Conservation (phyloP, 1,140 invertebrate genomes). For the Formica exsecta region DNA sequence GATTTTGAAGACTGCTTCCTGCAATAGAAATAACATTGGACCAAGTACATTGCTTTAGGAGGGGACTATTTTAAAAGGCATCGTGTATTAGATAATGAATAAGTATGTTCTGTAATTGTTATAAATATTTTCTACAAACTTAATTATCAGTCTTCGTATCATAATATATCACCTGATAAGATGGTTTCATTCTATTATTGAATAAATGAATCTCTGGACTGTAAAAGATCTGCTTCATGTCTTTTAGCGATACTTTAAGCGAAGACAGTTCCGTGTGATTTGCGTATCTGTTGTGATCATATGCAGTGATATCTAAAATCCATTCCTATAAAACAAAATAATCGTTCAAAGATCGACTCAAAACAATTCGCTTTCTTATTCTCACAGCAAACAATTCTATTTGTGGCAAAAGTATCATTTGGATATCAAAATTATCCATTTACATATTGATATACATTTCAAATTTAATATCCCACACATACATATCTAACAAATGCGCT, state of each 20-base stretch:
- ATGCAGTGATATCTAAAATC: slow-evolving; percentile 81
- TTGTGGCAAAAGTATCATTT: background rate
- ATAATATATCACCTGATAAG: slow-evolving; percentile 77
- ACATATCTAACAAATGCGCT: background rate
- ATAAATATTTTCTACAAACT: too few relatives aligned
- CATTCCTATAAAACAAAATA: slow-evolving; percentile 81
- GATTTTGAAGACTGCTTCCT: too few relatives aligned
- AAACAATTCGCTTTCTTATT: background rate
- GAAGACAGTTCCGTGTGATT: slow-evolving; percentile 85
- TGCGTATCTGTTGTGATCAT: slow-evolving; percentile 84
- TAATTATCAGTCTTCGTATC: too few relatives aligned
- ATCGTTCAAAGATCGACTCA: background rate
- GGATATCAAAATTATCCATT: background rate
- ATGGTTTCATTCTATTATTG: slow-evolving; percentile 84
- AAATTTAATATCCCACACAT: background rate
- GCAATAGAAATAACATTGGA: too few relatives aligned
- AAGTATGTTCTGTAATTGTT: too few relatives aligned
- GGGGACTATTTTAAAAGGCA: too few relatives aligned
- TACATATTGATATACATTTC: background rate
- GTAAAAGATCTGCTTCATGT: slow-evolving; percentile 80
- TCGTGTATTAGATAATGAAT: too few relatives aligned
- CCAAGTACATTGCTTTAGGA: too few relatives aligned
- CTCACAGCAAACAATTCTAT: background rate
- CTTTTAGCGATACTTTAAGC: slow-evolving; percentile 81
- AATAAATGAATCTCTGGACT: slow-evolving; percentile 83